Base-by-base conservation (phyloP, 2,797 vertebrate species). In the Salarias fasciatus region DNA sequence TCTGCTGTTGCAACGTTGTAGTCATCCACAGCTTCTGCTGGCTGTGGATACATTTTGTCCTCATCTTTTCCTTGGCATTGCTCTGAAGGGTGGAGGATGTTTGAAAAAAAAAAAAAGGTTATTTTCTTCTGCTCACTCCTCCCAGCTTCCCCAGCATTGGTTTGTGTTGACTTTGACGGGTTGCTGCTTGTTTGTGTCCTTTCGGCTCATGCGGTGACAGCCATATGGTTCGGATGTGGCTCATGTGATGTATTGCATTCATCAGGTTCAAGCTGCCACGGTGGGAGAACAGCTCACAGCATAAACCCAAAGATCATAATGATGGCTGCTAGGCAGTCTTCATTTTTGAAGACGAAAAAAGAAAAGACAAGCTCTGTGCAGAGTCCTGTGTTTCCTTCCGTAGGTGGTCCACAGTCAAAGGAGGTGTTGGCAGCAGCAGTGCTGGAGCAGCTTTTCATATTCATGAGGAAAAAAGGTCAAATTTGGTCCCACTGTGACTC, bases 131-230 rank as follows among this genome's bases (percentile, higher is more conserved):
- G 11, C 43, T 41, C 37, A 29, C 54, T 50, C 51, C 15, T 45
- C 15, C 36, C 42, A 43, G 28, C 37, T 13, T 68, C 53, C 59
- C 1, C 33, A 35, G 12, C 53, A 44, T 33, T 62, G 50, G 42
- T 44, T 41, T 43, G 36, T 42, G 57, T 43, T 51, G 64, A 28
- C 35, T 69, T 69, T 58, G 53, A 68, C 68, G 72, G 52, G 49
- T 59, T 56, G 65, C 30, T 49, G 54, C 65, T 67, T 77, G 75
- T 82, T 82, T 76, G 69, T 69, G 64, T 63, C 48, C 2, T 58
- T 49, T 29, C 38, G 24, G 40, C 44, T 8, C 72, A 64, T 61
- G 78, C 52, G 10, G 59, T 41, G 69, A 69, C 60, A 57, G 50
- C 52, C 70, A 70, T 74, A 72, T 84, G 74, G 59, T 71, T 53